Evolutionary conservation across 92 coral and sea anemone species (phyloP).

Genomic region (Epizoanthus scotinus): DNA sequence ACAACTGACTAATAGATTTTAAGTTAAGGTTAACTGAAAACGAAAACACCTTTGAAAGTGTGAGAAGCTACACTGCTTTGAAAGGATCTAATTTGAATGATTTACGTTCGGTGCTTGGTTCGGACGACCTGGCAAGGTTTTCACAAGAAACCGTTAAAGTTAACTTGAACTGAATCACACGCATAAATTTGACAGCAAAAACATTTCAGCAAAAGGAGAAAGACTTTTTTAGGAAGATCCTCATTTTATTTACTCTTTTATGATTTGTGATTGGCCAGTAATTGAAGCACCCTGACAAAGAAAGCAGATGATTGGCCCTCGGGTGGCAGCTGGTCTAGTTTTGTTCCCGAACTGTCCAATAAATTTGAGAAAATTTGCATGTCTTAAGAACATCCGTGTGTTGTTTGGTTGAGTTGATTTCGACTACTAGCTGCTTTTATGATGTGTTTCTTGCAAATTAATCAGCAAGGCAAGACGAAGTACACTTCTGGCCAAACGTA

Average conservation of each 20-base stretch:
- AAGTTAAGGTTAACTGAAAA: slow-evolving; percentile 6
- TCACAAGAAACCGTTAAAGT: neutral
- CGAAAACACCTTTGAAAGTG: neutral
- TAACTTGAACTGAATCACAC: slow-evolving; percentile 1
- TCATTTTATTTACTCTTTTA: slow-evolving; percentile 15
- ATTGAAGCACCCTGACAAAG: neutral
- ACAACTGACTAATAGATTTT: slow-evolving; percentile 4
- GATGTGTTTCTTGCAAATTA: slow-evolving; percentile 31
- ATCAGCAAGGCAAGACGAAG: neutral
- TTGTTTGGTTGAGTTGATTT: slow-evolving; percentile 15
- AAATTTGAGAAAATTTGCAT: slow-evolving; percentile 31
- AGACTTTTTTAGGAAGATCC: slow-evolving; percentile 21
- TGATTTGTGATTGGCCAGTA: slow-evolving; percentile 7
- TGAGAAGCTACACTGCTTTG: neutral
- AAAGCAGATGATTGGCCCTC: slow-evolving; percentile 13
- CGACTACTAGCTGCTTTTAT: slow-evolving; percentile 22
- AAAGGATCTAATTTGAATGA: neutral
- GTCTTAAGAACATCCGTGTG: slow-evolving; percentile 30
- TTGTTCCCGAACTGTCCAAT: slow-evolving; percentile 1
- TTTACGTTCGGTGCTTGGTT: neutral
- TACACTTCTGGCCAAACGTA: neutral
- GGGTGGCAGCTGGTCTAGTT: slow-evolving; percentile 40
- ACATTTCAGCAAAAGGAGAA: slow-evolving; percentile 4
- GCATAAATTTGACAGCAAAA: slow-evolving; percentile 16
- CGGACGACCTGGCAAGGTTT: neutral